phyloP scores from a whole-genome alignment of 2,888 invertebrate species.

The Pterostichus madidus region DNA sequence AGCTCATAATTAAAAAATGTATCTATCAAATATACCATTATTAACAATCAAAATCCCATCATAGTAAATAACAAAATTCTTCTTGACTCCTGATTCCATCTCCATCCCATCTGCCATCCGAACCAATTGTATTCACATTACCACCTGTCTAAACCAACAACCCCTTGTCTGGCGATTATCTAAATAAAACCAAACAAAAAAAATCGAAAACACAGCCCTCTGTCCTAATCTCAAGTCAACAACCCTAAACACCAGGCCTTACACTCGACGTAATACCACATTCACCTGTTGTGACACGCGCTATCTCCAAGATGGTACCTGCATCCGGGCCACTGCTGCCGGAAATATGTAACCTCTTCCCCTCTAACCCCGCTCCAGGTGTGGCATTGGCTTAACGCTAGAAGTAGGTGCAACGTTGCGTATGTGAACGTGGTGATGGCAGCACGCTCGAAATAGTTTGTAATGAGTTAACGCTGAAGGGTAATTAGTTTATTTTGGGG shows the following conservation, averaged over 20 bases:
- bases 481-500: conserved; percentile 17
- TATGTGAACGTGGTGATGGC: not conserved
- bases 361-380: not conserved
- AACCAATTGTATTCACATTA: conserved; percentile 16
- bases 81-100: conserved; percentile 17
- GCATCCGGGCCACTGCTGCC: conserved; percentile 50
- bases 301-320: conserved; percentile 54
- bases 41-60: not conserved
- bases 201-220: conserved; percentile 16
- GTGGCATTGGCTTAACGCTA: conserved; percentile 4
- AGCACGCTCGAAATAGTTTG: not conserved
- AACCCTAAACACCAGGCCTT: conserved; percentile 32
- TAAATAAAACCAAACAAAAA: conserved; percentile 15
- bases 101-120: conserved; percentile 1
- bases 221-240: conserved; percentile 13
- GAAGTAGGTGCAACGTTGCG: conserved; percentile 36
- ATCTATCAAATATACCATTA: too few species aligned
- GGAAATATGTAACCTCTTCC: conserved; percentile 57
- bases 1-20: too few species aligned
- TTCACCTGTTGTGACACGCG: conserved; percentile 53
- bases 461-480: not conserved
- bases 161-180: conserved; percentile 16
- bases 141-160: conserved; percentile 40
- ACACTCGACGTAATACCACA: not conserved
- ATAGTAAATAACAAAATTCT: not conserved